phyloP scores from a whole-genome alignment of 2,797 vertebrate genomes.

The Anas capensis region DNA sequence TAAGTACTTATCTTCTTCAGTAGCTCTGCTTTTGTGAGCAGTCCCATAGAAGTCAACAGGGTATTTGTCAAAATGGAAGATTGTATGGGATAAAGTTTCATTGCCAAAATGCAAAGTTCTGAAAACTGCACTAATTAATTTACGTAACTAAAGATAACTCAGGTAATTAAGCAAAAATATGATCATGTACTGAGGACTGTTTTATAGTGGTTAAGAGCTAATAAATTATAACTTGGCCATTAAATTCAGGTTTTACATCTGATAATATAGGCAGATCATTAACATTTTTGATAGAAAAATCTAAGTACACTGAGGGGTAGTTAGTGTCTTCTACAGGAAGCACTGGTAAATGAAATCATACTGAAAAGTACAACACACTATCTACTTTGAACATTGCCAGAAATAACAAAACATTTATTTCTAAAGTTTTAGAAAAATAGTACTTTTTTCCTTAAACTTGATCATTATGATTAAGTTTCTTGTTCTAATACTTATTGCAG shows the following conservation, averaged over 20 bases:
- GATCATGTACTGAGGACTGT: background rate
- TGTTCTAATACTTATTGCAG: background rate
- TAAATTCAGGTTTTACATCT: background rate
- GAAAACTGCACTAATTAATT: background rate
- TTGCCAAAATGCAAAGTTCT: constrained; percentile 10
- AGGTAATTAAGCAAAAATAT: background rate
- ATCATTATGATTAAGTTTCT: background rate
- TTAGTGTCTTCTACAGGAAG: background rate
- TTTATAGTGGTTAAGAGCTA: background rate
- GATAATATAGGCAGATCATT: background rate
- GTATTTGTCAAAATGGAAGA: background rate
- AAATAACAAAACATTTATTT: background rate
- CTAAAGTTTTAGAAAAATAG: background rate
- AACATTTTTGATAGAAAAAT: background rate
- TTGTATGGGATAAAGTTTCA: background rate
- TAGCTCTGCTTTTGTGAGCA: constrained; percentile 13
- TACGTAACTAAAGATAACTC: background rate
- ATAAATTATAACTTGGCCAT: background rate
- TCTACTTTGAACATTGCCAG: background rate
- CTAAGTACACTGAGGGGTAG: background rate
- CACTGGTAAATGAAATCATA: background rate
- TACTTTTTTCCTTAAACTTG: background rate
- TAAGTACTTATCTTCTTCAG: background rate
- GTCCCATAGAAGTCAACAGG: background rate
- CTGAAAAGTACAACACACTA: background rate